Evolutionary conservation across 2,113 vertebrate genomes (phyloP), one percentile per base, ranked within the genome.

Genomic region (Apodemus speciosus): DNA sequence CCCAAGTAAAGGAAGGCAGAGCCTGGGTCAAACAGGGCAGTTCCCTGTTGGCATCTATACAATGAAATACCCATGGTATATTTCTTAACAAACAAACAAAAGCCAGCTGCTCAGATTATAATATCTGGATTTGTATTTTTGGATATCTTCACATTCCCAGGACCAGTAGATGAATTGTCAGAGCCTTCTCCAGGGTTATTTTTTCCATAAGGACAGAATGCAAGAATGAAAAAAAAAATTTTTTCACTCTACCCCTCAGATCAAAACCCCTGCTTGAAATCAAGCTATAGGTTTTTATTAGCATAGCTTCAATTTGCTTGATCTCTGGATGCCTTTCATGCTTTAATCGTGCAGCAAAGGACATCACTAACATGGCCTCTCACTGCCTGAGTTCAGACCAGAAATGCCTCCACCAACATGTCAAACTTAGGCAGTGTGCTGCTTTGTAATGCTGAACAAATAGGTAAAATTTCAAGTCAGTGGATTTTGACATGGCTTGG

Each of bases 161-260:
- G 32, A 80, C 58, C 64, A 87, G n/a, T 35, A 73, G 49, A 68
- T 85, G 11, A 77, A 81, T 25, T 92, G 2, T 69, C 72, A 18
- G 49, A n/a, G 23, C 27, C 38, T 35, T 13, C 35, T 10, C 9
- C 13, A n/a, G 23, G 25, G 75, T 76, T 32, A 53, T 73, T 92
- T 60, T 60, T 16, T 43, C 94, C 49, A 53, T 60, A 62, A 46
- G 53, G 38, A 40, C 43, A 56, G 56, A 56, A 56, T 90, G 49
- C 35, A 89, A 83, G 56, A 80, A 40, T 86, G 32, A 92, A 95
- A 93, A 92, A 40, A 87, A 38, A 91, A n/a, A n/a, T n/a, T n/a
- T n/a, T 64, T 8, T 7, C 23, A 90, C 23, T 38, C 72, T 89
- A 46, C 38, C 13, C 9, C n/a, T 94, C 21, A 88, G 38, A 35